A percentile compares a stretch with the other conserved stretches of the same genome.
phyloP scores from a whole-genome alignment of 2,797 vertebrate species.

The Scolopax bukidnonensis region DNA sequence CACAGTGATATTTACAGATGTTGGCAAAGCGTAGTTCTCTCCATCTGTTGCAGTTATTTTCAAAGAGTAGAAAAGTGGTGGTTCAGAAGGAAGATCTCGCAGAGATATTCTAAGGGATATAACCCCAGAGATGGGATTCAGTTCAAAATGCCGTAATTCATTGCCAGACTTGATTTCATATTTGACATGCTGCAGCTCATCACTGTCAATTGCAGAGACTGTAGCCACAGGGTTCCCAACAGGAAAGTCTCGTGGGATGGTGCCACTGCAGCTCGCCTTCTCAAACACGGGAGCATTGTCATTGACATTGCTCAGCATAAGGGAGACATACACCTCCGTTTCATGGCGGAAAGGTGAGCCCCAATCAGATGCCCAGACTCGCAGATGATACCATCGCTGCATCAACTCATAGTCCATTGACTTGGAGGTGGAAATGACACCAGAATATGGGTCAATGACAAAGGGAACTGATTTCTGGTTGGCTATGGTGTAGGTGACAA shows the following conservation, averaged over 20 bases:
- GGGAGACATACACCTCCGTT: constrained; percentile 86
- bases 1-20: constrained; percentile 86
- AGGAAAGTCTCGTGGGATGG: constrained; percentile 82
- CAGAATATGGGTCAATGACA: constrained; percentile 88
- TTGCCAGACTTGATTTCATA: constrained; percentile 91
- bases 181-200: constrained; percentile 90
- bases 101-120: constrained; percentile 85
- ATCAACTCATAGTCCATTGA: constrained; percentile 94
- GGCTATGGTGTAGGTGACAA: constrained; percentile 88
- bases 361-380: constrained; percentile 93
- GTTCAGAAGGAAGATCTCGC: constrained; percentile 43
- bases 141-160: constrained; percentile 85
- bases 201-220: constrained; percentile 90
- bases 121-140: constrained; percentile 86
- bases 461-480: constrained; percentile 85
- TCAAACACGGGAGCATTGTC: constrained; percentile 94
- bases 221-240: constrained; percentile 80
- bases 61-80: constrained; percentile 80
- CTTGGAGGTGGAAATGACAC: constrained; percentile 87
- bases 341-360: constrained; percentile 90
- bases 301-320: constrained; percentile 92
- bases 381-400: constrained; percentile 89
- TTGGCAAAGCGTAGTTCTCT: constrained; percentile 85
- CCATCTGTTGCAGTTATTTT: constrained; percentile 90
- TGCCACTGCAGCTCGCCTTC: constrained; percentile 88